Evolutionary conservation across 2,888 invertebrate species (phyloP), one percentile per base, ranked within the genome.

Genomic region (Acrocera orbiculus): DNA sequence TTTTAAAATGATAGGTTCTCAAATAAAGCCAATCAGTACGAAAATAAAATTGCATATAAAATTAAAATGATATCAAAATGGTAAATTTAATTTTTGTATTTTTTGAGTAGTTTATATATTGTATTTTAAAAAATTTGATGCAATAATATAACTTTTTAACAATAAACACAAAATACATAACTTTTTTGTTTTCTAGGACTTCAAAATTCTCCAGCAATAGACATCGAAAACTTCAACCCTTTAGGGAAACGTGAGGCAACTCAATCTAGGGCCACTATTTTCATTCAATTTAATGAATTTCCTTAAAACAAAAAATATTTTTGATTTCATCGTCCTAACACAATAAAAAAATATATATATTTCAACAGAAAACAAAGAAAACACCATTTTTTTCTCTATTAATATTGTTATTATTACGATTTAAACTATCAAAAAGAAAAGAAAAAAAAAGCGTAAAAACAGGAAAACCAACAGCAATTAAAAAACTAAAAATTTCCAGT

Each of bases 161-260:
- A 19, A 19, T 7, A 2, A 7, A 19, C 3, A 8, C 8, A 7
- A 5, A n/a, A 22, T 7, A 22, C 4, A 11, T 23, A 11, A 4
- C 11, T 30, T 19, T 41, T 26, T 51, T 35, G 40, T 35, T 41
- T 33, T 47, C 44, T 64, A 82, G 83, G 78, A 81, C 78, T 73
- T 79, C 80, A 75, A 86, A 85, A 83, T 85, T 83, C 78, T 81
- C 82, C 73, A 83, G 87, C 73, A 87, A 86, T 74, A 86, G 86
- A 72, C 87, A 89, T 76, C 83, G 89, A 74, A 90, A 89, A 74
- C 76, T 87, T 67, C 81, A 86, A 70, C 86, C 87, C 62, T 82
- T 87, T 73, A 83, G 87, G 76, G 85, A 86, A 78, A 87, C 87
- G 86, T 87, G 87, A 87, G 54, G 53, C 53, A 45, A 11, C 29